Evolutionary conservation across 2,888 invertebrate species (phyloP).

Genomic region (Oeneis ivallda): DNA sequence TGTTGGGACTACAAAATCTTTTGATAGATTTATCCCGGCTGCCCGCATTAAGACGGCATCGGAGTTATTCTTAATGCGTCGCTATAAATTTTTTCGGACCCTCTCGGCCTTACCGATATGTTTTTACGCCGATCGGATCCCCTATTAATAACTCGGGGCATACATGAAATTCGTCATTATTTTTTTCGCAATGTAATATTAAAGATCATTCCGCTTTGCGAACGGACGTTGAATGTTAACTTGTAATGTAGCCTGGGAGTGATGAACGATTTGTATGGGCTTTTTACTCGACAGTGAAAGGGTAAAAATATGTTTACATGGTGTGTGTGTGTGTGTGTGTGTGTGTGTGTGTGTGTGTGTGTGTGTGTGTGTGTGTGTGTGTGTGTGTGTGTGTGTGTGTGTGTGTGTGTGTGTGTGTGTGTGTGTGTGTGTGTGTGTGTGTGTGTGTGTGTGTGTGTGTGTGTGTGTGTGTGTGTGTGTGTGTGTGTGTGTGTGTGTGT

Average conservation of each 20-base stretch:
- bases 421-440: too few species aligned
- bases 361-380: too few species aligned
- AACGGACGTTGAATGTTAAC: constrained; percentile 32
- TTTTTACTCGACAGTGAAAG: not conserved
- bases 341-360: too few species aligned
- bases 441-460: too few species aligned
- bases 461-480: too few species aligned
- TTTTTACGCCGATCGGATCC: constrained; percentile 36
- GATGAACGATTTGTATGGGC: not conserved
- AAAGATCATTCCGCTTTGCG: constrained; percentile 34
- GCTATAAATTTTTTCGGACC: constrained; percentile 67
- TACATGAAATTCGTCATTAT: constrained; percentile 39
- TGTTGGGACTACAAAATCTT: constrained; percentile 82
- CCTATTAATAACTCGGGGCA: constrained; percentile 36
- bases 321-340: too few species aligned
- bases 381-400: too few species aligned
- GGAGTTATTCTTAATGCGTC: constrained; percentile 74
- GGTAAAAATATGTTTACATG: too few species aligned
- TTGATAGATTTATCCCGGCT: constrained; percentile 81
- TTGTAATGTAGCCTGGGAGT: constrained; percentile 11
- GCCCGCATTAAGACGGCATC: constrained; percentile 77
- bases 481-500: too few species aligned
- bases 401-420: too few species aligned
- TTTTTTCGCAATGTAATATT: constrained; percentile 25
- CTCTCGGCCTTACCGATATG: constrained; percentile 27